A percentile compares a stretch with the other conserved stretches of the same genome.
phyloP scores from a whole-genome alignment of 2,888 invertebrate genomes.

The Xanthia icteritia region DNA sequence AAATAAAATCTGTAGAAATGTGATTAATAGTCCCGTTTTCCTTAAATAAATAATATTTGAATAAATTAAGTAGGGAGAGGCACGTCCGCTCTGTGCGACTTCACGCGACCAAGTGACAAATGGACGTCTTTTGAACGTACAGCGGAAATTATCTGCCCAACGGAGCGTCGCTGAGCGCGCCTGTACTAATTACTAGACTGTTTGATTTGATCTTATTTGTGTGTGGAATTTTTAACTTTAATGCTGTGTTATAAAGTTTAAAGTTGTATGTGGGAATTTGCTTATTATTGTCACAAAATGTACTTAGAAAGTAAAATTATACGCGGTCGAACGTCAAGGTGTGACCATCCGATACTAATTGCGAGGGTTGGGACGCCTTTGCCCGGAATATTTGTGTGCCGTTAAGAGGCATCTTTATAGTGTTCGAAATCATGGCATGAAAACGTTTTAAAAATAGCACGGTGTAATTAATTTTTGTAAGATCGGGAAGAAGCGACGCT shows the following conservation, averaged over 20 bases:
- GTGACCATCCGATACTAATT: constrained; percentile 90
- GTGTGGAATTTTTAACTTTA: constrained; percentile 74
- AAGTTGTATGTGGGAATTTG: constrained; percentile 65
- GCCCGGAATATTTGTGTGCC: constrained; percentile 83
- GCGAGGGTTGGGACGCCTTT: constrained; percentile 81
- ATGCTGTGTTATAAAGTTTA: constrained; percentile 67
- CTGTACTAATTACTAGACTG: constrained; percentile 89
- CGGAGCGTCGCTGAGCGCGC: constrained; percentile 87
- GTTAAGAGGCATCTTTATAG: constrained; percentile 83
- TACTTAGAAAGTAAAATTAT: constrained; percentile 90
- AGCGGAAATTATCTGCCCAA: constrained; percentile 90
- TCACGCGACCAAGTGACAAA: constrained; percentile 89
- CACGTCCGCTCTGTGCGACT: constrained; percentile 86
- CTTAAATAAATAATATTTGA: constrained; percentile 90
- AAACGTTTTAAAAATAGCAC: constrained; percentile 80
- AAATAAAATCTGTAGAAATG: constrained; percentile 89
- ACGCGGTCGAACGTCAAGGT: constrained; percentile 87
- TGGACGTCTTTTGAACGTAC: constrained; percentile 88
- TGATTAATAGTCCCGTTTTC: constrained; percentile 90
- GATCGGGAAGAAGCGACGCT: constrained; percentile 47
- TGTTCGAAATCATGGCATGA: constrained; percentile 78
- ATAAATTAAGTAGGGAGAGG: constrained; percentile 88
- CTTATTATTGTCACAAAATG: constrained; percentile 88
- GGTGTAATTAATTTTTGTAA: constrained; percentile 66
- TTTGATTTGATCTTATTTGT: constrained; percentile 86